phyloP scores from a whole-genome alignment of 1,140 invertebrate genomes.

The Papilio helenus region DNA sequence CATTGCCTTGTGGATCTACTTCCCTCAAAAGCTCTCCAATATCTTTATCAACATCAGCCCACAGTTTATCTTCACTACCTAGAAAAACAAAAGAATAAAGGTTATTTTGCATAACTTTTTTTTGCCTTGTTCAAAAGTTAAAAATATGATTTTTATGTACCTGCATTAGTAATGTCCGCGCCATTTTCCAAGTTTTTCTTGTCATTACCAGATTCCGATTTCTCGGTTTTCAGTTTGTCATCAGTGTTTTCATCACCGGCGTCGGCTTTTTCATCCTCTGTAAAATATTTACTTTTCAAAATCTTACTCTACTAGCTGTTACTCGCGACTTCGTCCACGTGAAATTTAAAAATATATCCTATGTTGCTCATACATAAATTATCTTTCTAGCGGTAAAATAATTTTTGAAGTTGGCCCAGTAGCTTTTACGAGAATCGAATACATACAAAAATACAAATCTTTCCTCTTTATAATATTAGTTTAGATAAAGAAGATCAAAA shows the following conservation, averaged over 20 bases:
- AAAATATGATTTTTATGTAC: constrained; percentile 44
- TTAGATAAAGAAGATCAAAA: neutral
- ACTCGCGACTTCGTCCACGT: too few species aligned
- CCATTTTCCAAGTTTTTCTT: constrained; percentile 72
- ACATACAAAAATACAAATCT: too few species aligned
- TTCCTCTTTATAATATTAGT: too few species aligned
- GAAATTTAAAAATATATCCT: too few species aligned
- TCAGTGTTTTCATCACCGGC: constrained; percentile 50
- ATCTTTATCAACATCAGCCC: constrained; percentile 90
- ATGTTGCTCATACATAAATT: too few species aligned
- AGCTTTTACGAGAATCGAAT: too few species aligned
- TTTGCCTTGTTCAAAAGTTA: too few species aligned
- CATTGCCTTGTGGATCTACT: constrained; percentile 84
- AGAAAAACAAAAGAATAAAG: constrained; percentile 54
- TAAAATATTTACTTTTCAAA: constrained; percentile 41
- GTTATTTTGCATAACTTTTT: neutral
- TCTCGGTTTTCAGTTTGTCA: constrained; percentile 58
- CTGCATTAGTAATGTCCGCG: constrained; percentile 58
- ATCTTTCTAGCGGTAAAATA: too few species aligned
- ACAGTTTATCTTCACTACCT: constrained; percentile 86
- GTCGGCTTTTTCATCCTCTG: constrained; percentile 69
- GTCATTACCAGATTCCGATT: constrained; percentile 56
- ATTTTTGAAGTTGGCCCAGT: too few species aligned
- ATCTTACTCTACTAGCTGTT: constrained; percentile 2
- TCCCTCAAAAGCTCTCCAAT: constrained; percentile 87